Conservation (phyloP, 2,888 invertebrate genomes). For the Drosophila meridiana region DNA sequence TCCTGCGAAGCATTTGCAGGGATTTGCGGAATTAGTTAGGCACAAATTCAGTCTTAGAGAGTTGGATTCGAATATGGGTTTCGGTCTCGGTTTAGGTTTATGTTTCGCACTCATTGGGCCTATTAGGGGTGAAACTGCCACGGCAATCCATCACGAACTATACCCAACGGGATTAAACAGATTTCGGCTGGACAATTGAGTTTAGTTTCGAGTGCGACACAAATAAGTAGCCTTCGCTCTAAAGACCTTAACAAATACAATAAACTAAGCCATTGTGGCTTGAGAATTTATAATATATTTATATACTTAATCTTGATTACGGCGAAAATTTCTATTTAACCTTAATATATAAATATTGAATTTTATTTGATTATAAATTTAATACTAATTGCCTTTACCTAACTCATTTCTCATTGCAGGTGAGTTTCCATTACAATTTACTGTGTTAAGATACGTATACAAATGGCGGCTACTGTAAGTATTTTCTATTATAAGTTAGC, state of each 20-base stretch:
- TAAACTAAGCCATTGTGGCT: background rate
- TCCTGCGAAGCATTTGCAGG: constrained; percentile 73
- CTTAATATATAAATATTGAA: background rate
- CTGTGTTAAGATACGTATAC: constrained; percentile 25
- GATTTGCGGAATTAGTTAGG: constrained; percentile 69
- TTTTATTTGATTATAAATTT: background rate
- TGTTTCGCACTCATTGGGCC: constrained; percentile 20
- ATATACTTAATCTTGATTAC: background rate
- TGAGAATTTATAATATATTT: background rate
- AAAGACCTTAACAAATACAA: background rate
- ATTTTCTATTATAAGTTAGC: constrained; percentile 36
- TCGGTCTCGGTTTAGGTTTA: constrained; percentile 5
- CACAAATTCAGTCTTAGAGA: constrained; percentile 41
- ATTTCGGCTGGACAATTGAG: constrained; percentile 33
- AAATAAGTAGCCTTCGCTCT: constrained; percentile 1
- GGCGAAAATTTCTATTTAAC: background rate
- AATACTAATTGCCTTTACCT: constrained; percentile 31
- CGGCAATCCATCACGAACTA: constrained; percentile 37
- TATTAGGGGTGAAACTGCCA: constrained; percentile 35
- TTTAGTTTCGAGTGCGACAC: constrained; percentile 9
- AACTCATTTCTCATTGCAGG: constrained; percentile 54
- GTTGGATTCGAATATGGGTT: constrained; percentile 4
- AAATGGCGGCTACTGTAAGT: constrained; percentile 66
- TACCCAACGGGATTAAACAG: constrained; percentile 25
- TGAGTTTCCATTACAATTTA: constrained; percentile 52